Percentiles rank a stretch among this genome's conserved stretches.
These are phyloP conservation scores for Pantala flavescens DNA, from an alignment of 1,140 invertebrate species.

Conservation along the genomic window DNA sequence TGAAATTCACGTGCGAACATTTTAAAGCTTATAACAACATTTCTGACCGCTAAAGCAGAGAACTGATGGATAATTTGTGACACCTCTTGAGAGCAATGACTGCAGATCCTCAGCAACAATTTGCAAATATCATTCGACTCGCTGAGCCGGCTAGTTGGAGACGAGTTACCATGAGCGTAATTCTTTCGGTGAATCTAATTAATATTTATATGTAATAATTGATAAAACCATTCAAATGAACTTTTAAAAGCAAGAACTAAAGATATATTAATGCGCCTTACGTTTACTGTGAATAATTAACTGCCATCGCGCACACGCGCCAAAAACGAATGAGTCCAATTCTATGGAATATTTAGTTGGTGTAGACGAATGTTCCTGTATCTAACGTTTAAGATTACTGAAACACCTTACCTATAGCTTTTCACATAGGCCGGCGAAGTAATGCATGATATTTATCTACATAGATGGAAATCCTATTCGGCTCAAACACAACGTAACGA, in stretches of 20 bases:
- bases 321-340: not conserved
- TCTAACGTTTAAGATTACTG: not conserved
- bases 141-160: not conserved
- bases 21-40: too few relatives aligned
- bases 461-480: too few relatives aligned
- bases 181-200: not conserved
- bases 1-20: too few relatives aligned
- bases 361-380: not conserved
- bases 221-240: not conserved
- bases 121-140: not conserved
- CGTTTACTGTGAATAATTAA: not conserved
- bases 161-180: not conserved
- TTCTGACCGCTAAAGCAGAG: too few relatives aligned
- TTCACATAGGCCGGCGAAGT: not conserved
- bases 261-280: not conserved
- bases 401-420: not conserved
- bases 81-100: not conserved
- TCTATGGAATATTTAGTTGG: not conserved
- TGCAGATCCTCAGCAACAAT: not conserved
- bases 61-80: too few relatives aligned
- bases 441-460: not conserved
- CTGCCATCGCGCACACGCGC: not conserved
- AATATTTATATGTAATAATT: not conserved
- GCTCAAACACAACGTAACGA: not conserved
- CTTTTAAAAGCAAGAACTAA: not conserved